phyloP scores from a whole-genome alignment of 2,888 invertebrate genomes.

The Tachystola acroxantha region DNA sequence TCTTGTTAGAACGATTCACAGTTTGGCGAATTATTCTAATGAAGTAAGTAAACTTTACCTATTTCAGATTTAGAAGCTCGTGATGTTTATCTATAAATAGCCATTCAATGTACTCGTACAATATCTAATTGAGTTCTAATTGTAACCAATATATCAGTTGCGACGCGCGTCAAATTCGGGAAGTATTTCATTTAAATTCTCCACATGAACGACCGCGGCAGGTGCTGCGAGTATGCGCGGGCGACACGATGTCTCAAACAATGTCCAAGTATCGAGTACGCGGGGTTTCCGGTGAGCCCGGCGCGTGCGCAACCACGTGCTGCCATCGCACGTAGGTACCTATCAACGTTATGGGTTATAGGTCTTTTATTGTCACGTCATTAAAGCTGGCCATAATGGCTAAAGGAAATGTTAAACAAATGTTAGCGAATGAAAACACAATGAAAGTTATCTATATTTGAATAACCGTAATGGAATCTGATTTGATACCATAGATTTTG shows the following conservation, averaged over 20 bases:
- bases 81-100: conserved; percentile 4
- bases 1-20: conserved; percentile 30
- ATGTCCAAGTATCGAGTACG: conserved; percentile 39
- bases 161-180: conserved; percentile 22
- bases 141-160: conserved; percentile 5
- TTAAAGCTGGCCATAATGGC: conserved; percentile 19
- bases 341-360: conserved; percentile 34
- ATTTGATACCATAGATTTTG: not conserved
- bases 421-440: conserved; percentile 4
- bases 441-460: not conserved
- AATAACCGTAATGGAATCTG: not conserved
- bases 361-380: conserved; percentile 37
- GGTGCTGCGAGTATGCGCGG: conserved; percentile 39
- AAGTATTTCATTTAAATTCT: conserved; percentile 41
- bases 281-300: conserved; percentile 54
- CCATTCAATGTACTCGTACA: conserved; percentile 9
- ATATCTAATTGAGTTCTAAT: conserved; percentile 3
- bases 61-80: not conserved
- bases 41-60: conserved; percentile 7
- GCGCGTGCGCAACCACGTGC: conserved; percentile 65
- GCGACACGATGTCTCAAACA: conserved; percentile 30
- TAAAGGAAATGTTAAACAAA: conserved; percentile 33
- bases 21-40: conserved; percentile 9
- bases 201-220: conserved; percentile 38
- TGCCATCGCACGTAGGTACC: conserved; percentile 19